Conservation (phyloP, 53 echinoderm and acorn worm species). For the Mesocentrotus franciscanus region DNA sequence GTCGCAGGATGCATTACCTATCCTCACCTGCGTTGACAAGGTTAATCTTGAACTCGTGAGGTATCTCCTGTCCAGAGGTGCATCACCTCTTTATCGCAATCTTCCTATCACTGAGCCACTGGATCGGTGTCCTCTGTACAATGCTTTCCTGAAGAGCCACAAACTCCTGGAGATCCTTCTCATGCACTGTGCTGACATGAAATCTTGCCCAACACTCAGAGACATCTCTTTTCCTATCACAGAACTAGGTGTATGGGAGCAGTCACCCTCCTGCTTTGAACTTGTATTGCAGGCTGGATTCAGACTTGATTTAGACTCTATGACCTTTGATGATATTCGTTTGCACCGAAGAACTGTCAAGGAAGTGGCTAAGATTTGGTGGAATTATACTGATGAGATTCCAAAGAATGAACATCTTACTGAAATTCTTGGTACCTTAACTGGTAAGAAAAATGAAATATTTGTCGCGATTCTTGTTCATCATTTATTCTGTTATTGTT, state of each 20-base stretch:
- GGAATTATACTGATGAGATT: slow-evolving; percentile 2
- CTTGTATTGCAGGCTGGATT: slow-evolving; percentile 50
- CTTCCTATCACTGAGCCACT: slow-evolving; percentile 4
- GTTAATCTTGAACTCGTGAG: slow-evolving; percentile 5
- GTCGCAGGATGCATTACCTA: background rate
- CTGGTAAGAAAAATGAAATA: slow-evolving; percentile 9
- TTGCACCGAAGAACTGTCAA: background rate
- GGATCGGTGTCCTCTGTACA: slow-evolving; percentile 16
- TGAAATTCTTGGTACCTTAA: background rate
- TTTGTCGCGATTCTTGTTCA: background rate
- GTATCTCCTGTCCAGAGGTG: slow-evolving; percentile 39
- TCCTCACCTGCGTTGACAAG: slow-evolving; percentile 7
- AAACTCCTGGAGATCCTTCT: background rate
- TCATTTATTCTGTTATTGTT: background rate
- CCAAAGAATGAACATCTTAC: slow-evolving; percentile 21
- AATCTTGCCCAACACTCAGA: slow-evolving; percentile 20
- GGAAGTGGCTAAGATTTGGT: slow-evolving; percentile 46
- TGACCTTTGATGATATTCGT: background rate
- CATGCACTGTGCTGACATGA: slow-evolving; percentile 37
- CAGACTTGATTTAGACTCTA: background rate
- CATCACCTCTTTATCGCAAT: slow-evolving; percentile 2
- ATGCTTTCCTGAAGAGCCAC: slow-evolving; percentile 16
- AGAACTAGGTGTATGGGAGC: slow-evolving; percentile 2
- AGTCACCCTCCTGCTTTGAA: background rate
- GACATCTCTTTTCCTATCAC: slow-evolving; percentile 3